phyloP scores from a whole-genome alignment of 2,888 invertebrate genomes.

The Heliconius sara region DNA sequence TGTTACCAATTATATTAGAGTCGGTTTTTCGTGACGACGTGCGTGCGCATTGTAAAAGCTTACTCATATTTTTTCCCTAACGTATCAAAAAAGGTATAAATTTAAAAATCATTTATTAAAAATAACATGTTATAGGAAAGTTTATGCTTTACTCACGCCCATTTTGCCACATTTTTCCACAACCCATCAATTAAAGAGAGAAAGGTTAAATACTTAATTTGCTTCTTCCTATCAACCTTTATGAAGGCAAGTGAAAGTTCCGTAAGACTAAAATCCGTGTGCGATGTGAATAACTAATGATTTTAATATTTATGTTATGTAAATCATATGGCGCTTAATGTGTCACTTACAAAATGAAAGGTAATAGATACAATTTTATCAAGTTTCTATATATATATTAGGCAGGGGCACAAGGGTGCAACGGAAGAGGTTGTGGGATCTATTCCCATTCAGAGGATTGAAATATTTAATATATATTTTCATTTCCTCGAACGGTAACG shows the following conservation, averaged over 20 bases:
- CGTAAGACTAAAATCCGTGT: slow-evolving; percentile 11
- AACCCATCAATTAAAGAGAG: slow-evolving; percentile 18
- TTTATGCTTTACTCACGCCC: background rate
- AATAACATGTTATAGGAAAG: background rate
- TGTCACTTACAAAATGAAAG: background rate
- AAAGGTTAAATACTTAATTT: slow-evolving; percentile 27
- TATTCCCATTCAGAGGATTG: background rate
- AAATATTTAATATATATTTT: background rate
- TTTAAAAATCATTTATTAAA: background rate
- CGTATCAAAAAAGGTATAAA: too few relatives aligned
- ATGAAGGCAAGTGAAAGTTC: slow-evolving; percentile 32
- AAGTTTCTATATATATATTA: background rate
- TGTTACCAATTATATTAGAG: too few relatives aligned
- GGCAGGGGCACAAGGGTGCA: background rate
- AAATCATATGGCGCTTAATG: background rate
- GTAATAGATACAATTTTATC: slow-evolving; percentile 1
- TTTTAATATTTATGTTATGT: slow-evolving; percentile 15
- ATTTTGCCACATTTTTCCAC: slow-evolving; percentile 30
- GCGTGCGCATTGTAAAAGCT: too few relatives aligned
- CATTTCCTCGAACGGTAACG: too few relatives aligned
- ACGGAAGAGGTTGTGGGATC: background rate
- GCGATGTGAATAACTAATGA: slow-evolving; percentile 22
- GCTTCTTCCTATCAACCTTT: slow-evolving; percentile 28
- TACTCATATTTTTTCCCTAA: too few relatives aligned
- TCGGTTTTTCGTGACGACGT: too few relatives aligned